Evolutionary conservation across 2,113 vertebrate genomes (phyloP), one percentile per base, ranked within the genome.

Genomic region (Bujurquina vittata): DNA sequence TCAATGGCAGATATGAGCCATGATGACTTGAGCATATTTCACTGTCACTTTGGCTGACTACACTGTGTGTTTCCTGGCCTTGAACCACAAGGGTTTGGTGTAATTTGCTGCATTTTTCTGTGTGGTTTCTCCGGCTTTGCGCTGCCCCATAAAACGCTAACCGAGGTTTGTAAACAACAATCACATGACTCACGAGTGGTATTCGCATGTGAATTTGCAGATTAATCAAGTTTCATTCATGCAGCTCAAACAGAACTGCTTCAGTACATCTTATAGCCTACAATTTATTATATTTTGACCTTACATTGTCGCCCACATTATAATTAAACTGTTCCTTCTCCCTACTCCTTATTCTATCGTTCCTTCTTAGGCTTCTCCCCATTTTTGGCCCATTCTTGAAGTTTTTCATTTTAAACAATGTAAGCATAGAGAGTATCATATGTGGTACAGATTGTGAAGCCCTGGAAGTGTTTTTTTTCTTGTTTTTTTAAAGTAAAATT

Each of bases 81-180:
- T 26, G 29, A 69, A 54, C 35, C 65, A 72, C 73, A 15, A 4
- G 1, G 75, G 75, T 80, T 60, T 1, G 3, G 9, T 81, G 76
- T 79, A 63, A 76, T 86, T 60, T 81, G 35, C 14, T 58, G 52
- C 59, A 80, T 80, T 67, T 83, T 83, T 78, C 20, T 29, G 12
- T 62, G 80, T 56, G 85, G 83, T 81, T 85, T 52, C 22, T 80
- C 85, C 33, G 35, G 62, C 54, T 75, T 77, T n/a, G 40, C 2
- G 2, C 4, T 10, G 26, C 23, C 3, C 33, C 63, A 7, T 85
- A 83, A 87, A 83, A 46, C 9, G 7, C 63, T 58, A 81, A 63
- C 84, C 73, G 57, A 23, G 2, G 11, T 79, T 55, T 77, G 79
- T 31, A 77, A 85, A 83, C 85, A 83, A 56, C 35, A 61, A 40